Evolutionary conservation across 2,888 invertebrate genomes (phyloP), one percentile per base, ranked within the genome.

Genomic region (Acleris holmiana): DNA sequence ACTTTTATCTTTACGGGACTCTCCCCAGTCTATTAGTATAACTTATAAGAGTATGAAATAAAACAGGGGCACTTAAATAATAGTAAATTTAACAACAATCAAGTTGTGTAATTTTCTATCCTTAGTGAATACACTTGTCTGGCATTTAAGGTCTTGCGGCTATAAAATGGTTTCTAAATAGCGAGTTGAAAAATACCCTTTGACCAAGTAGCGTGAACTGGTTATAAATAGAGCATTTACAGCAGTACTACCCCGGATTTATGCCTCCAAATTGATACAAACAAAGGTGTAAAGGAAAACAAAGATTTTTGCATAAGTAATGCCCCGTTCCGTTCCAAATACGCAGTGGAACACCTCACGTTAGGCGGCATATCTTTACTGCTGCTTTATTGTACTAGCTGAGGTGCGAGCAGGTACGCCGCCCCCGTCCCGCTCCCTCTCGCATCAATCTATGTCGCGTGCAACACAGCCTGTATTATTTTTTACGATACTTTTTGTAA

Each of bases 401-500:
- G 21, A 67, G 67, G 67, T 67, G 63, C 46, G 67, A 67, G 58
- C 59, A 63, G 63, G 63, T 63, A 63, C 18, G 59, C 54, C 40
- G 41, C 57, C 57, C 60, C 67, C 47, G 56, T 71, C 64, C 64
- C 72, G 47, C 64, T 74, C 70, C 56, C 66, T 60, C 72, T 61
- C 70, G 73, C 79, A 84, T 84, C 80, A 82, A 84, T 84, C 80
- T 74, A 68, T 71, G 82, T 82, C 80, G 72, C 73, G 69, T 75
- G 78, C 78, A 79, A 73, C 73, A 70, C 71, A 66, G 69, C 72
- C 70, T 76, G 73, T 73, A 74, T 77, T 74, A 76, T 76, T 77
- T 78, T 77, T 77, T 70, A 63, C 72, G 61, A 72, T 73, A 76
- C 69, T 74, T 77, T 77, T 73, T 72, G 72, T 73, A 61, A 69